Conservation (phyloP, 2,797 vertebrate genomes). For the Scomberomorus guttatus region DNA sequence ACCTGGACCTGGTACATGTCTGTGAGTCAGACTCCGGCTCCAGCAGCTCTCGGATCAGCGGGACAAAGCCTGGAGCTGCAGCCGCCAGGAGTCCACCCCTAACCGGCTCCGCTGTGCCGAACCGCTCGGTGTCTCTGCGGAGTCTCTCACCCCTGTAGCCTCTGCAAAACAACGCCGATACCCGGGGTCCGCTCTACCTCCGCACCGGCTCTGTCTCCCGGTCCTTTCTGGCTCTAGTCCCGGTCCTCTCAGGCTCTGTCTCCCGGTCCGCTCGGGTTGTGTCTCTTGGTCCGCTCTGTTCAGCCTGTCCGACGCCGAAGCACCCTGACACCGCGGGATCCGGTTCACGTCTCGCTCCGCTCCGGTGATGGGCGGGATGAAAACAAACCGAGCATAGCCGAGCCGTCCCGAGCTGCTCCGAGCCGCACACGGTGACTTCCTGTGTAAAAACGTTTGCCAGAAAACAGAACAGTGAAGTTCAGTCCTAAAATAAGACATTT, state of each 20-base stretch:
- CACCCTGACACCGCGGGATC: neutral
- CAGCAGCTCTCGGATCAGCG: conserved; percentile 3
- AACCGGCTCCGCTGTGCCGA: neutral
- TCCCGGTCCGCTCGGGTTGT: conserved; percentile 2
- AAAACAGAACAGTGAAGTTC: too few species aligned
- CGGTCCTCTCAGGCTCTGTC: neutral
- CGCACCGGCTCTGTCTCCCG: neutral
- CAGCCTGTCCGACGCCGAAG: conserved; percentile 8
- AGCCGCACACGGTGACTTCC: neutral
- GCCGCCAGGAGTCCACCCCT: conserved; percentile 16
- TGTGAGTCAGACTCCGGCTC: neutral
- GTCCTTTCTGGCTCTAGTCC: neutral
- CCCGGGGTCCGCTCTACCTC: neutral
- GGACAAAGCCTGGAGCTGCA: conserved; percentile 16
- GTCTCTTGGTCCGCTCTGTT: conserved; percentile 3
- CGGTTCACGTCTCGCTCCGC: conserved; percentile 36
- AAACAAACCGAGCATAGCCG: conserved; percentile 51
- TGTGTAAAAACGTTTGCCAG: neutral
- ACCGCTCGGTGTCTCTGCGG: conserved; percentile 9
- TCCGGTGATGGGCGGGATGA: conserved; percentile 43
- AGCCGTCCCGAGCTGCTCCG: neutral
- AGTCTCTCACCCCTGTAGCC: neutral
- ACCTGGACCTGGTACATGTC: conserved; percentile 71
- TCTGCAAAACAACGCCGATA: neutral
- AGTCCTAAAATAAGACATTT: too few species aligned